Evolutionary conservation across 2,797 vertebrate genomes (phyloP).

Genomic region (Enteromius treurensis): DNA sequence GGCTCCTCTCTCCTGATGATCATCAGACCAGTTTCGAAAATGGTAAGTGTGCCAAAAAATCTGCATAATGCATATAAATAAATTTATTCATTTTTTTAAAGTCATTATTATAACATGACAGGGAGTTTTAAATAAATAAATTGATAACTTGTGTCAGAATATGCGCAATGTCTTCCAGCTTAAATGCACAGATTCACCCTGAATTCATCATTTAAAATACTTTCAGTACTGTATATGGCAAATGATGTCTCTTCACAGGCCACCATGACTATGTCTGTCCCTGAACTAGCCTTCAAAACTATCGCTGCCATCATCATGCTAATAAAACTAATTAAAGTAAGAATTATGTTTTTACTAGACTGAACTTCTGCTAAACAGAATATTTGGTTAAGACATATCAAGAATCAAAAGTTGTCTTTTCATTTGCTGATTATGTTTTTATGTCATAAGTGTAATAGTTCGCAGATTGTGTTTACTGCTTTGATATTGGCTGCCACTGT

Average conservation of each 20-base stretch:
- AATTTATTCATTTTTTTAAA: not conserved
- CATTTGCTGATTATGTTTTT: not conserved
- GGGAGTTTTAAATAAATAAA: not conserved
- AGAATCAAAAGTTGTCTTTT: not conserved
- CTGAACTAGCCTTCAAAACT: slow-evolving; percentile 33
- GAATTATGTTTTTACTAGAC: slow-evolving; percentile 10
- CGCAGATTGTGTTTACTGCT: slow-evolving; percentile 45
- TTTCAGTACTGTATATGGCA: not conserved
- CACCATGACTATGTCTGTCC: not conserved
- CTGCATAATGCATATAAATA: not conserved
- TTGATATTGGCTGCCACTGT: slow-evolving; percentile 42
- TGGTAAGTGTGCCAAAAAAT: slow-evolving; percentile 17
- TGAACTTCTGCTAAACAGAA: not conserved
- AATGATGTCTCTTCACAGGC: slow-evolving; percentile 37
- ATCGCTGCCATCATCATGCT: slow-evolving; percentile 44
- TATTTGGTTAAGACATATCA: not conserved
- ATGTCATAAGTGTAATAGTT: slow-evolving; percentile 46
- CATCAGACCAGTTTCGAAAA: not conserved
- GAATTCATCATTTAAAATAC: not conserved
- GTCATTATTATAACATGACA: not conserved
- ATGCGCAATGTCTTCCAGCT: not conserved
- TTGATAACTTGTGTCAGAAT: not conserved
- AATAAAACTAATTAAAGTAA: slow-evolving; percentile 37
- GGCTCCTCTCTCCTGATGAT: slow-evolving; percentile 19
- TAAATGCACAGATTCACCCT: not conserved